Percentiles rank a stretch among this genome's conserved stretches.
Evolutionary conservation across 2,888 invertebrate species (phyloP).

Genomic region (Epinotia bilunana): DNA sequence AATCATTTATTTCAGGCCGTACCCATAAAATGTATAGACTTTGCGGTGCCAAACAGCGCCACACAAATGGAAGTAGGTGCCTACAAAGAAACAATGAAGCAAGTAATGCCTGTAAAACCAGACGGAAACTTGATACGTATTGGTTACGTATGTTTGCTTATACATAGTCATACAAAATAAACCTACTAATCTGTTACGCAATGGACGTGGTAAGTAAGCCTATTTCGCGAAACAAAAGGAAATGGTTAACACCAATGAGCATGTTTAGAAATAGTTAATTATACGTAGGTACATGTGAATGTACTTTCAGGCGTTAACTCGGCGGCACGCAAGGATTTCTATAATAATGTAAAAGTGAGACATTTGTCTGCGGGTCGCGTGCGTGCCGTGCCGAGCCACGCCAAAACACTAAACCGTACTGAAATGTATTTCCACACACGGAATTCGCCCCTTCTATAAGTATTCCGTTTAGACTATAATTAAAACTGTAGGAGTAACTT

Average conservation of each 20-base stretch:
- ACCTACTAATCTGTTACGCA: slow-evolving; percentile 45
- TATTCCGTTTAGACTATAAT: background rate
- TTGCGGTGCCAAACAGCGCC: slow-evolving; percentile 9
- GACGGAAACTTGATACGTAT: slow-evolving; percentile 31
- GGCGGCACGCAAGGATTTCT: slow-evolving; percentile 55
- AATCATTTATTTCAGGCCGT: no score
- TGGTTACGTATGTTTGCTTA: slow-evolving; percentile 27
- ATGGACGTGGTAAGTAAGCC: slow-evolving; percentile 56
- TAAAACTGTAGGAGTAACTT: slow-evolving; percentile 1
- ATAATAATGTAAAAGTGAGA: slow-evolving; percentile 53
- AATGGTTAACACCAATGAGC: slow-evolving; percentile 57
- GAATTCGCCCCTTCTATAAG: background rate
- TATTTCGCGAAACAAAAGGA: slow-evolving; percentile 62
- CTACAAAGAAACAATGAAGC: slow-evolving; percentile 26
- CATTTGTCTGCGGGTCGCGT: slow-evolving; percentile 50
- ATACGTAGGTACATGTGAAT: slow-evolving; percentile 56
- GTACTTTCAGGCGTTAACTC: slow-evolving; percentile 55
- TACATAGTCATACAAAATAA: slow-evolving; percentile 24
- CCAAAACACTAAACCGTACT: slow-evolving; percentile 14
- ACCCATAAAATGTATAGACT: no score
- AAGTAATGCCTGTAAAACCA: slow-evolving; percentile 27
- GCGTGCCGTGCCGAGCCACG: slow-evolving; percentile 52
- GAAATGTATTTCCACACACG: slow-evolving; percentile 7
- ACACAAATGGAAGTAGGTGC: slow-evolving; percentile 25
- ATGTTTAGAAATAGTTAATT: slow-evolving; percentile 58